phyloP scores from a whole-genome alignment of 1,140 invertebrate genomes.

The Aethina tumida region DNA sequence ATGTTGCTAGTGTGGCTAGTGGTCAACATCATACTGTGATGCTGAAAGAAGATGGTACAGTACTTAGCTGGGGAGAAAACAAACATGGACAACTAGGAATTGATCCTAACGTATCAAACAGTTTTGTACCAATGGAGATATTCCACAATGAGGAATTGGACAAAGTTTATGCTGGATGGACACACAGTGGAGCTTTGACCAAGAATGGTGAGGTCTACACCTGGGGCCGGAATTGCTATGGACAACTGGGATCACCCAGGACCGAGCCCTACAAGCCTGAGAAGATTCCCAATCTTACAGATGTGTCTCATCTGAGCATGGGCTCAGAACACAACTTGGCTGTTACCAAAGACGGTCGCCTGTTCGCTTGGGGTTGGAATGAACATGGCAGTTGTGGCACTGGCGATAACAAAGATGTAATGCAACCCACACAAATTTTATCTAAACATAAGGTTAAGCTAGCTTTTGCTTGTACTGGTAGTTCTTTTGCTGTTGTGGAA shows the following conservation, averaged over 20 bases:
- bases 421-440: conserved; percentile 33
- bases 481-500: conserved; percentile 45
- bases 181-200: conserved; percentile 53
- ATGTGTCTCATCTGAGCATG: conserved; percentile 47
- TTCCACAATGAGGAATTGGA: conserved; percentile 34
- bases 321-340: conserved; percentile 72
- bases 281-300: conserved; percentile 30
- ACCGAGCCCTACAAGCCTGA: conserved; percentile 25
- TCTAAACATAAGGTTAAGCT: conserved; percentile 30
- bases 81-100: conserved; percentile 59
- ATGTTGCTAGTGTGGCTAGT: conserved; percentile 49
- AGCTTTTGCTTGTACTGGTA: conserved; percentile 43
- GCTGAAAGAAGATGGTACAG: conserved; percentile 43
- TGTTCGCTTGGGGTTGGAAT: conserved; percentile 85
- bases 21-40: conserved; percentile 65
- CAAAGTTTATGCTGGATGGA: conserved; percentile 59
- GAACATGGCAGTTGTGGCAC: conserved; percentile 82
- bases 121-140: conserved; percentile 42
- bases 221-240: conserved; percentile 77
- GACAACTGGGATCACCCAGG: conserved; percentile 49
- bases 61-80: conserved; percentile 64
- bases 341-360: conserved; percentile 44
- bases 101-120: conserved; percentile 38
- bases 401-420: conserved; percentile 50
- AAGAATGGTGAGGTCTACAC: conserved; percentile 48